Evolutionary conservation across 2,797 vertebrate species (phyloP), one percentile per base, ranked within the genome.

Genomic region (Rhynchonycteris naso): DNA sequence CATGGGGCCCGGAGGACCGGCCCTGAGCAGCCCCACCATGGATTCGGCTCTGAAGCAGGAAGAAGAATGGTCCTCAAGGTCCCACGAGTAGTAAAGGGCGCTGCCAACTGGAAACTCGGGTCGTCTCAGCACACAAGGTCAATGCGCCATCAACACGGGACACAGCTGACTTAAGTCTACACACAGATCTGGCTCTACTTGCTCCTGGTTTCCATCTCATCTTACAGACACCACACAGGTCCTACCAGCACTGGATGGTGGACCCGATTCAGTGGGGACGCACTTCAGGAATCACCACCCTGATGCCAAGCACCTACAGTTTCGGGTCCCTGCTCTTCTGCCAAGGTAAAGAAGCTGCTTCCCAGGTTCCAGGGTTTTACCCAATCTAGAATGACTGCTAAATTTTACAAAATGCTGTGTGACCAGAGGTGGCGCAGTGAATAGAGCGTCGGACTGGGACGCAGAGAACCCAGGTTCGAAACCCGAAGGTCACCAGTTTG

Each of bases 291-390:
- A 1, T 26, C 21, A 19, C 12, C 7, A 10, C 19, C 21, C 47
- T 6, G 7, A 2, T 2, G 0, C 10, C 0, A 0, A 0, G 0
- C 11, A 0, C 2, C 28, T 24, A 14, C 18, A 13, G 30, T 18
- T 43, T n/a, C 50, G n/a, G 18, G 3, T 18, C 5, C 0, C 0
- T 2, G 26, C 8, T 1, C 50, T 43, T 43, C 12, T 12, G 63
- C 15, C 14, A 52, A 69, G 26, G 0, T 7, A 16, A 66, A 5
- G 0, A 59, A 10, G 12, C 9, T 11, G 3, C 21, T 80, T 68
- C 50, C 38, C 47, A 35, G 15, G 14, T 61, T 86, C 54, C 56
- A 9, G 2, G 35, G 16, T 66, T 26, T 38, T 38, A n/a, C 18
- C 72, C 26, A 56, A 54, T 13, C 56, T 47, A 47, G 1, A 58